Percentiles rank a stretch among this genome's conserved stretches.
Evolutionary conservation across 2,113 vertebrate genomes (phyloP).

Genomic region (Pavo muticus): DNA sequence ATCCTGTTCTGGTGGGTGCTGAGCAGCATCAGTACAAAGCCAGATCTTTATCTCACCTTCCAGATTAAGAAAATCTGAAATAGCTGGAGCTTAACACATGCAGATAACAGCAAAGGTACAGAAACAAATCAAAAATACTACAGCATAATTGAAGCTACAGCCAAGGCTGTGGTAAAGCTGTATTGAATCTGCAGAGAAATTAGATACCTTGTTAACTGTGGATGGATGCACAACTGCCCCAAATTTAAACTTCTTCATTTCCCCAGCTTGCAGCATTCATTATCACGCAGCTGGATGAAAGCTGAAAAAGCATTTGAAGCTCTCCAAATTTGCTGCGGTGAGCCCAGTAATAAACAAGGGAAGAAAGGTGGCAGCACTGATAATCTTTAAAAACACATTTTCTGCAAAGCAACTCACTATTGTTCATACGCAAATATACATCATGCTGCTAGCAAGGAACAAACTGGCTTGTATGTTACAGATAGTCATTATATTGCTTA

Average conservation of each 20-base stretch:
- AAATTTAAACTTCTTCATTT: constrained; percentile 68
- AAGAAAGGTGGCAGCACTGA: constrained; percentile 52
- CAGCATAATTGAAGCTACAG: constrained; percentile 4
- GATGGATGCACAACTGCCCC: constrained; percentile 55
- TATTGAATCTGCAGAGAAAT: constrained; percentile 15
- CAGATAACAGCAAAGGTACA: neutral
- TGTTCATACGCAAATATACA: constrained; percentile 62
- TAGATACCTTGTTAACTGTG: constrained; percentile 59
- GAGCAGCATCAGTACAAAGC: neutral
- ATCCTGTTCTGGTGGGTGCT: neutral
- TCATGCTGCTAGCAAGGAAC: constrained; percentile 13
- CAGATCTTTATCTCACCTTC: neutral
- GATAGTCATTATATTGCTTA: constrained; percentile 15
- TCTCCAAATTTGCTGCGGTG: constrained; percentile 21
- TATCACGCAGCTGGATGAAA: constrained; percentile 53
- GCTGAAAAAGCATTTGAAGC: constrained; percentile 31
- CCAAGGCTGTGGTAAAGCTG: neutral
- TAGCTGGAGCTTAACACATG: neutral
- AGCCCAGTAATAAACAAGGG: constrained; percentile 50
- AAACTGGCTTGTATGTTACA: constrained; percentile 17
- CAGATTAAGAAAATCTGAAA: neutral
- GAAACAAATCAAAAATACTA: neutral
- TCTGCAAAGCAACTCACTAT: constrained; percentile 41
- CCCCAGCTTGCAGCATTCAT: constrained; percentile 46
- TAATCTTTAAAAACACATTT: constrained; percentile 71